phyloP scores from a whole-genome alignment of 2,113 vertebrate genomes.

The Hepsetus odoe region DNA sequence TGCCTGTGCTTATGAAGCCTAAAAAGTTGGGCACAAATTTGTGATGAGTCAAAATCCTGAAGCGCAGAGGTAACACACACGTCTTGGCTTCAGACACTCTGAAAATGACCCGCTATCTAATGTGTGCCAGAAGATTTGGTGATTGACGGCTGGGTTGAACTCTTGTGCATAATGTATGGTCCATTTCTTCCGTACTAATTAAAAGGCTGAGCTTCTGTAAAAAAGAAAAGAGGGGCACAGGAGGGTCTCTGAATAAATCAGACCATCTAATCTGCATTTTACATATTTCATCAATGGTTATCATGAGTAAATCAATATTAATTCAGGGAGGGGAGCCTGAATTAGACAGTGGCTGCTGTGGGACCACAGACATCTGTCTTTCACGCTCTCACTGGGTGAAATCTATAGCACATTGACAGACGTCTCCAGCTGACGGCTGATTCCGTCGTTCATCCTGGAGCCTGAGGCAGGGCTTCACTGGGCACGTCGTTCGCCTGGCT shows the following conservation, averaged over 20 bases:
- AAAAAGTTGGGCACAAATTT: background rate
- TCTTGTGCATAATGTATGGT: background rate
- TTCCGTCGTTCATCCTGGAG: background rate
- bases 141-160: slow-evolving; percentile 16
- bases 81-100: background rate
- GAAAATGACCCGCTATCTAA: background rate
- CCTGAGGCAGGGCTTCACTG: background rate
- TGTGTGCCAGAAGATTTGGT: background rate
- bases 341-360: background rate
- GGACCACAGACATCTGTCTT: background rate
- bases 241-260: slow-evolving; percentile 6
- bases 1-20: background rate
- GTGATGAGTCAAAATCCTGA: background rate
- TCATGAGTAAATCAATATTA: slow-evolving; percentile 37
- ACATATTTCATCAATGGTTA: slow-evolving; percentile 27
- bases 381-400: slow-evolving; percentile 1
- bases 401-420: slow-evolving; percentile 22
- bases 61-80: background rate
- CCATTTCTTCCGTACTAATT: background rate
- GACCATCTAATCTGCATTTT: slow-evolving; percentile 11
- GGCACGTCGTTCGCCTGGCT: background rate
- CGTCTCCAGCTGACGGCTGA: background rate
- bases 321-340: slow-evolving; percentile 11
- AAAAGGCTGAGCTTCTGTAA: background rate
- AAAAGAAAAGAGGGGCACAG: slow-evolving; percentile 2